A percentile compares a stretch with the other conserved stretches of the same genome.
Evolutionary conservation across 2,797 vertebrate genomes (phyloP).

Genomic region (Channallabes apus): DNA sequence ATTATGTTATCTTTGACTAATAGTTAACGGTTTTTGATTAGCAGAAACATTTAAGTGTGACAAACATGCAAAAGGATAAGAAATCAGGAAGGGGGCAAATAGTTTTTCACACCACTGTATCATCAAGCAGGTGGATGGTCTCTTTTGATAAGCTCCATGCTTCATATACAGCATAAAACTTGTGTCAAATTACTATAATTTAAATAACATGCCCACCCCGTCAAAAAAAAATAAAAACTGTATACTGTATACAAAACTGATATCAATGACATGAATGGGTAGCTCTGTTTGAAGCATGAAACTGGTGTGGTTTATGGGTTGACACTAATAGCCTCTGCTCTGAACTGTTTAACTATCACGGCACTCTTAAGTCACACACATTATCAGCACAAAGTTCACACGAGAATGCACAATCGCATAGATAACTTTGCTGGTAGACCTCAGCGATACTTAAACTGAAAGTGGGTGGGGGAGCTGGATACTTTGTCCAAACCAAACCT

Average conservation of each 20-base stretch:
- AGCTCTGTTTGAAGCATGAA: conserved; percentile 34
- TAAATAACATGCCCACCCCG: not conserved
- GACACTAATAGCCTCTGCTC: conserved; percentile 10
- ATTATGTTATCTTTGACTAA: too few species aligned
- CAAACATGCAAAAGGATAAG: too few species aligned
- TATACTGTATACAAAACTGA: not conserved
- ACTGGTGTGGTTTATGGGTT: conserved; percentile 33
- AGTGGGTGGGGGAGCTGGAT: conserved; percentile 58
- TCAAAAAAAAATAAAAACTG: not conserved
- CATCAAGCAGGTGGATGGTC: conserved; percentile 30
- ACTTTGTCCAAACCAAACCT: not conserved
- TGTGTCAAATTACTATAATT: not conserved
- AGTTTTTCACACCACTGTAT: too few species aligned
- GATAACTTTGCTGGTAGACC: conserved; percentile 64
- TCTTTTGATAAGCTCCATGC: not conserved
- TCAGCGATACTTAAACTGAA: conserved; percentile 64
- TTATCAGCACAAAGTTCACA: conserved; percentile 73
- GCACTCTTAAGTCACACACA: conserved; percentile 65
- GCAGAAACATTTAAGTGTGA: too few species aligned
- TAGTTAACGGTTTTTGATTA: too few species aligned
- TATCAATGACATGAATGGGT: not conserved
- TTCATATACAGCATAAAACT: not conserved
- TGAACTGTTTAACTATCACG: conserved; percentile 48
- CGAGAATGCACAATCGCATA: conserved; percentile 64
- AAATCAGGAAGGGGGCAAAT: too few species aligned